Percentiles rank a stretch among this genome's conserved stretches.
These are phyloP conservation scores for Condylura cristata DNA, from an alignment of 2,113 vertebrate species.

Conservation along the genomic window DNA sequence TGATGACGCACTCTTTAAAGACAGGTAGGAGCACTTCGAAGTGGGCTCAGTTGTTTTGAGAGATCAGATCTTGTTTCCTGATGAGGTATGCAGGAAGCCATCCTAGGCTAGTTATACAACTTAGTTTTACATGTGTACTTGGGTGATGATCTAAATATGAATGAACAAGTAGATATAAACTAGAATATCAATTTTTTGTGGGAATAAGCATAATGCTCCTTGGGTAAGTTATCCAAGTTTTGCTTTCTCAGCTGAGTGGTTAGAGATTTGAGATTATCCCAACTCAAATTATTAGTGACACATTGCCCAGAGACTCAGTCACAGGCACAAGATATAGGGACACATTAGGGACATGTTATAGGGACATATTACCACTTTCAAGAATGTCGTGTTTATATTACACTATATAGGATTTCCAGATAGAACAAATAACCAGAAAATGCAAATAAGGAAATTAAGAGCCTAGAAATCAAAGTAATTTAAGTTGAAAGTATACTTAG, in stretches of 20 bases:
- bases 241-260: background rate
- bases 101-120: background rate
- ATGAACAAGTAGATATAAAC: background rate
- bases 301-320: background rate
- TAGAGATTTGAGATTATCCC: background rate
- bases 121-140: background rate
- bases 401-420: background rate
- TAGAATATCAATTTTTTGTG: background rate
- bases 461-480: conserved; percentile 41
- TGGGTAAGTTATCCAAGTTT: background rate
- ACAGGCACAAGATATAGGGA: background rate
- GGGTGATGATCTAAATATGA: background rate
- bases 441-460: conserved; percentile 29
- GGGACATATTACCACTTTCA: background rate
- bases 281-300: background rate
- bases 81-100: background rate
- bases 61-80: background rate
- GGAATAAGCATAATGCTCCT: background rate
- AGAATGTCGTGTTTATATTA: background rate
- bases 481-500: conserved; percentile 25
- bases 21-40: conserved; percentile 75
- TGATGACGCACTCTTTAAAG: background rate
- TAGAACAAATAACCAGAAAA: conserved; percentile 1
- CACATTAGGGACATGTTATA: fast-evolving
- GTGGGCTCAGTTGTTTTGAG: background rate